A percentile compares a stretch with the other conserved stretches of the same genome.
phyloP scores from a whole-genome alignment of 1,140 invertebrate species.

The Tetramorium simillimum region DNA sequence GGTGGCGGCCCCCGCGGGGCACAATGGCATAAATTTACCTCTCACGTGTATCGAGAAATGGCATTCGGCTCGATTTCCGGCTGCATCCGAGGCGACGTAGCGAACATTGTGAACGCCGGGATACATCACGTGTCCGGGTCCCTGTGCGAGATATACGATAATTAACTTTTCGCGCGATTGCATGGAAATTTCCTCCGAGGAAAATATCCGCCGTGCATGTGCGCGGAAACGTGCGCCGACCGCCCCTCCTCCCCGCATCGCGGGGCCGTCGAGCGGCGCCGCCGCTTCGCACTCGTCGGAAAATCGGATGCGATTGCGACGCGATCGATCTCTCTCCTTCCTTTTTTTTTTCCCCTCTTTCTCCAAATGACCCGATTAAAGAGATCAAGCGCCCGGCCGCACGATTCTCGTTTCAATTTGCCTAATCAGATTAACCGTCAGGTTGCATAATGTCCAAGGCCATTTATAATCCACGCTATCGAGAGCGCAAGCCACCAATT shows the following conservation, averaged over 20 bases:
- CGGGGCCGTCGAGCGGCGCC: no score
- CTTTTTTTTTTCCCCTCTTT: background rate
- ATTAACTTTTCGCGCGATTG: conserved; percentile 67
- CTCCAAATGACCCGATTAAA: background rate
- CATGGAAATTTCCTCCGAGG: conserved; percentile 29
- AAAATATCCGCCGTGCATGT: background rate
- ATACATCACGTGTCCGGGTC: conserved; percentile 87
- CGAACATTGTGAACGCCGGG: conserved; percentile 87
- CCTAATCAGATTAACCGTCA: conserved; percentile 50
- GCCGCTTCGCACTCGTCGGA: no score
- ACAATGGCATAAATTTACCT: conserved; percentile 82
- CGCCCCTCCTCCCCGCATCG: no score
- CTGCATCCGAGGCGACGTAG: conserved; percentile 88
- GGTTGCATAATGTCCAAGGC: conserved; percentile 34
- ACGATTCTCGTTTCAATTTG: conserved; percentile 38
- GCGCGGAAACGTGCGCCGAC: background rate
- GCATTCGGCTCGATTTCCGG: conserved; percentile 88
- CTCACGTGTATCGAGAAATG: conserved; percentile 88
- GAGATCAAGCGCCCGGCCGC: background rate
- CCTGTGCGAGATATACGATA: conserved; percentile 78
- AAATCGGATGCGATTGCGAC: background rate
- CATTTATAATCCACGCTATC: conserved; percentile 38
- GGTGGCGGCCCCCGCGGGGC: background rate
- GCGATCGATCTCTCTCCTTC: background rate
- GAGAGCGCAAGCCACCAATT: conserved; percentile 51